Base-by-base conservation (phyloP, 2,888 invertebrate genomes). In the Meghimatium bilineatum region DNA sequence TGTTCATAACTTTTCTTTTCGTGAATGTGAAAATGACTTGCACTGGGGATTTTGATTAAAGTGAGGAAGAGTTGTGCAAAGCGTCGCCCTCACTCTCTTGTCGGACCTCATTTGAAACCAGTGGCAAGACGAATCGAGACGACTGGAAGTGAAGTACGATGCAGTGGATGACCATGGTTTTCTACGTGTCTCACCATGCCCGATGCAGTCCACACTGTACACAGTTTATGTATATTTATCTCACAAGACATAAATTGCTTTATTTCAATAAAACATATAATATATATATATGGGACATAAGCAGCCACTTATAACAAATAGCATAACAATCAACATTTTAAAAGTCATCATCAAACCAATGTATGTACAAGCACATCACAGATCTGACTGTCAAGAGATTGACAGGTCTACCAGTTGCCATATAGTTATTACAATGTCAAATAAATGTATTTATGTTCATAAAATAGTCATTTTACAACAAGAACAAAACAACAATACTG, bases 361-460 rank as follows among this genome's bases (percentile, higher is more conserved):
- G 44, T 72, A 72, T 72, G n/a, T n/a, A 44, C 44, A 72, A 49
- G 29, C 29, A 72, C 72, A 72, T 72, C 72, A 72, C 72, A 72
- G 44, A 72, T 44, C 23, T 14, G 12, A 72, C 44, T n/a, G 71
- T 49, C 72, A 44, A 72, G 36, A 49, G 14, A 34, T 3, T 29
- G 44, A 72, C 26, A 72, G 44, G 36, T 67, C 36, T 38, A 38
- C 32, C 26, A 71, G 20, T 72, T 72, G 20, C 44, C 49, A 49
- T n/a, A 72, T 67, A 72, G 26, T 49, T 1, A 49, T 29, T 44
- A 72, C 14, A 36, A 36, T 38, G 17, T 20, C 3, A 17, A 6
- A 23, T n/a, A 10, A 72, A 14, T 44, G n/a, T 14, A 72, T 29
- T 49, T 49, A 72, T 20, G 5, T 44, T 8, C n/a, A 29, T 49